A percentile compares a stretch with the other conserved stretches of the same genome.
phyloP scores from a whole-genome alignment of 2,888 invertebrate species.

The Piscicola geometra region DNA sequence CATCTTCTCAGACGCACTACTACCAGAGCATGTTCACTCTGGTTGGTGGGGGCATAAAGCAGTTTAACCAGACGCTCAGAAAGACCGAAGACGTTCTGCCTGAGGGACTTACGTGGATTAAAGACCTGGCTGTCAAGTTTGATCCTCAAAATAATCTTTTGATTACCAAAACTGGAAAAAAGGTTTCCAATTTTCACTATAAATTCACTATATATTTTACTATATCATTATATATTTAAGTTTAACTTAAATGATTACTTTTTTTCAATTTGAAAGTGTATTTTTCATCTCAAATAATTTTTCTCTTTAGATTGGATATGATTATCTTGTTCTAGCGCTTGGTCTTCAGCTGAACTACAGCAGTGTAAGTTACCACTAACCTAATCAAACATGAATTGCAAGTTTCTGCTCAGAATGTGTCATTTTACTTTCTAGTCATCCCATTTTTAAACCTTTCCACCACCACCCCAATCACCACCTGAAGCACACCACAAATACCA shows the following conservation, averaged over 20 bases:
- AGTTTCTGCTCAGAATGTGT: background rate
- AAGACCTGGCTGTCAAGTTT: conserved; percentile 68
- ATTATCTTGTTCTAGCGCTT: conserved; percentile 75
- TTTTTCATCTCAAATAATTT: too few relatives aligned
- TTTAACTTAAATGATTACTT: too few relatives aligned
- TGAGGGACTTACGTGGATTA: conserved; percentile 61
- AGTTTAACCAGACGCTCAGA: conserved; percentile 64
- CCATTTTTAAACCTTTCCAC: conserved; percentile 18
- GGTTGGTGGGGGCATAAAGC: conserved; percentile 81
- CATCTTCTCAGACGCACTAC: conserved; percentile 64
- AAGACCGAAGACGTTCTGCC: conserved; percentile 71
- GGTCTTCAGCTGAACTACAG: conserved; percentile 76
- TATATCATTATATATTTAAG: too few relatives aligned
- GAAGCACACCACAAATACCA: too few relatives aligned
- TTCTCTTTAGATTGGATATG: conserved; percentile 63
- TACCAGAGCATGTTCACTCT: conserved; percentile 94
- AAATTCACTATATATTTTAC: too few relatives aligned
- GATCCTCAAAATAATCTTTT: conserved; percentile 70
- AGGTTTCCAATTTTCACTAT: conserved; percentile 51
- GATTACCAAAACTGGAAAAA: conserved; percentile 65
- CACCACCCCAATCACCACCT: too few relatives aligned
- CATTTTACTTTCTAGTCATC: background rate
- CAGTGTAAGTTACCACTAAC: conserved; percentile 65
- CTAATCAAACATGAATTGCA: background rate
- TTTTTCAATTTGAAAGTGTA: too few relatives aligned